Evolutionary conservation across 2,113 vertebrate species (phyloP).

Genomic region (Zosterops pallidus): DNA sequence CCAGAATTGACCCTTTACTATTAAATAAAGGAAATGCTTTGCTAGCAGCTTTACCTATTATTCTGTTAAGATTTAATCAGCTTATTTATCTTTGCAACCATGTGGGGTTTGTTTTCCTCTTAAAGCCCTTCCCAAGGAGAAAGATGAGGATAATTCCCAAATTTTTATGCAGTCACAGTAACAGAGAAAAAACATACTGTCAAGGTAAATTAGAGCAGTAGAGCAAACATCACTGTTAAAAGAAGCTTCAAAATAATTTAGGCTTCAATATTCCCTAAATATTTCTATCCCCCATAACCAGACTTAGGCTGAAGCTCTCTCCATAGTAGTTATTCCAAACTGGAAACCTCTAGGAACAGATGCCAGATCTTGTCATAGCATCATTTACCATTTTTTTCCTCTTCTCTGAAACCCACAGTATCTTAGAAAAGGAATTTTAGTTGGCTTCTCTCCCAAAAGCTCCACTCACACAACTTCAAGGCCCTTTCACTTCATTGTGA

Average conservation of each 20-base stretch:
- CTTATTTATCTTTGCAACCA: conserved; percentile 38
- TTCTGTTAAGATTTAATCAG: conserved; percentile 26
- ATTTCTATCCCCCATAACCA: neutral
- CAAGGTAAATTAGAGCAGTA: neutral
- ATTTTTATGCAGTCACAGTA: neutral
- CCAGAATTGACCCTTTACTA: neutral
- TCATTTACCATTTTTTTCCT: neutral
- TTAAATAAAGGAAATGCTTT: neutral
- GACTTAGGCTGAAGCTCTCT: neutral
- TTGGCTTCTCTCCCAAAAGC: neutral
- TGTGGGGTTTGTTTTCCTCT: neutral
- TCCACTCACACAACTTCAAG: neutral
- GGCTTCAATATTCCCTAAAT: neutral
- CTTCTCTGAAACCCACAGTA: neutral
- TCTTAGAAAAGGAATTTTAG: neutral
- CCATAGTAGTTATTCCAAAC: neutral
- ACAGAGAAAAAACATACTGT: neutral
- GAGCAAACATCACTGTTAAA: neutral
- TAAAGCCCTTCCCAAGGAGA: conserved; percentile 51
- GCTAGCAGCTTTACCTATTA: conserved; percentile 30
- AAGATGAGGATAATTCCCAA: neutral
- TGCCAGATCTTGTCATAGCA: neutral
- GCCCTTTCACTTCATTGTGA: neutral
- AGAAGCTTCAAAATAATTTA: neutral
- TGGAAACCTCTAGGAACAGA: neutral